Evolutionary conservation across 2,797 vertebrate species (phyloP), one percentile per base, ranked within the genome.

Genomic region (Momotus momota): DNA sequence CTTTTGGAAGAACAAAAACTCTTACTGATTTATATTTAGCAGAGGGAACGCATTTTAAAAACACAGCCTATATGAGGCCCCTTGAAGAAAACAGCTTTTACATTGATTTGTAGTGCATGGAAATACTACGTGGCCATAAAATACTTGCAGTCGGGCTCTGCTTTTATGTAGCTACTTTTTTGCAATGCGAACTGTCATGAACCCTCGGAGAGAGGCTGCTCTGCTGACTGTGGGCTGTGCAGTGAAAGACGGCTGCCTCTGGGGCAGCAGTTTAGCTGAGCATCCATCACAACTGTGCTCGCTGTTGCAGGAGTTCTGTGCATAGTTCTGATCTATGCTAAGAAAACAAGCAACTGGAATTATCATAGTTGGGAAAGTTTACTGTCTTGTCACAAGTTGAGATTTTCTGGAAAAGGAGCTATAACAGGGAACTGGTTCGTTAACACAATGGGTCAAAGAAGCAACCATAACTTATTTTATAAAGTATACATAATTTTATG

Each of bases 21-120:
- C 95, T 91, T 94, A 71, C 88, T 97, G 97, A 95, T 97, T 97
- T 97, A 97, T 97, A 97, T 97, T 97, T 97, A 97, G 96, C 93
- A 91, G 71, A 86, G 96, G 72, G 96, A 96, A 96, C 96, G 95
- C 70, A 91, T 93, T 94, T 96, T 95, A 93, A 91, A 97, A 95
- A 93, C 93, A 94, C 27, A 87, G 89, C 75, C 73, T 97, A 84
- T 96, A 94, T 31, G 96, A 97, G 97, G 96, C 96, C 97, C 90
- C 90, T 91, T 77, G 91, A 95, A 95, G 93, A 96, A 97, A 95
- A 97, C 96, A 97, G 96, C 89, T 94, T 92, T 90, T 96, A 90
- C 71, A 45, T 94, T 97, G 96, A 97, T 97, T 97, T 97, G 96
- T 96, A 86, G 93, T 67, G 91, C 74, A 54, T 92, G 77, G 90